These are phyloP conservation scores for Drosophila multiciliata DNA, from an alignment of 2,888 invertebrate species.

Conservation along the genomic window DNA sequence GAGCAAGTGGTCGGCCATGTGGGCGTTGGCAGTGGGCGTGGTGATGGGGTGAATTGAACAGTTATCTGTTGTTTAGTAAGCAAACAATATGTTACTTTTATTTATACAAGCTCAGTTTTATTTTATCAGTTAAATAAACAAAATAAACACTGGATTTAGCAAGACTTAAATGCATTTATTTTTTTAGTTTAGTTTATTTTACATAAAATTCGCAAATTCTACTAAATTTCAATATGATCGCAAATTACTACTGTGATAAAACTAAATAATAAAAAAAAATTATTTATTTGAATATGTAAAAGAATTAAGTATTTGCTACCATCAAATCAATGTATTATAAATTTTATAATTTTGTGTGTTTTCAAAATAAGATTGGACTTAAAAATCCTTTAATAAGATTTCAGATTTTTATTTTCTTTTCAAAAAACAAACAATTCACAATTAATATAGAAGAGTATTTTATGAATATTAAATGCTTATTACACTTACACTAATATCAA, in stretches of 20 bases:
- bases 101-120: background rate
- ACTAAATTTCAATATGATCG: background rate
- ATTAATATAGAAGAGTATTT: too few relatives aligned
- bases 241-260: background rate
- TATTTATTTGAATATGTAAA: background rate
- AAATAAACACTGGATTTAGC: background rate
- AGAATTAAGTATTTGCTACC: background rate
- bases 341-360: background rate
- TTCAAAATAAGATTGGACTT: background rate
- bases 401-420: too few relatives aligned
- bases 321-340: background rate
- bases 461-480: too few relatives aligned
- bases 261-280: too few relatives aligned
- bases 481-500: too few relatives aligned
- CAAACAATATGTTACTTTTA: background rate
- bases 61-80: conserved; percentile 11
- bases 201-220: background rate
- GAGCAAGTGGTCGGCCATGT: conserved; percentile 26
- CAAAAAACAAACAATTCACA: too few relatives aligned
- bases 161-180: too few relatives aligned
- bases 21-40: conserved; percentile 27
- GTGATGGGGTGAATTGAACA: conserved; percentile 38
- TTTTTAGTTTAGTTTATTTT: too few relatives aligned
- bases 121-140: background rate
- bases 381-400: background rate